phyloP scores from a whole-genome alignment of 1,140 invertebrate species.

The Eumeta japonica region DNA sequence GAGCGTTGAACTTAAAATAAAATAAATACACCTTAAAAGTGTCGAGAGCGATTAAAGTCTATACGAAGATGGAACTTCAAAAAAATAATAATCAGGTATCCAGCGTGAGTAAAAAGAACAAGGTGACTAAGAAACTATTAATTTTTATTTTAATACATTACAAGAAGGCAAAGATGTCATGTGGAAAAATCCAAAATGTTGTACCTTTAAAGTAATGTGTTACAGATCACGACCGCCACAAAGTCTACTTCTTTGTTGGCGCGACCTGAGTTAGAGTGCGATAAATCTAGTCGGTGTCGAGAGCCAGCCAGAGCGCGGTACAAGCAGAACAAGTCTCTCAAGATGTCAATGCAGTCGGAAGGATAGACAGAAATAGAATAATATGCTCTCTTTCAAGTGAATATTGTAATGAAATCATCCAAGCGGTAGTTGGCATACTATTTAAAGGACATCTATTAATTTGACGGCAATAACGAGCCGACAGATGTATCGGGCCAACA shows the following conservation, averaged over 20 bases:
- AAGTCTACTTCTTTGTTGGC: background rate
- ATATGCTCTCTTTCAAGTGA: conserved; percentile 27
- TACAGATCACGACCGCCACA: too few relatives aligned
- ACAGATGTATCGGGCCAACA: too few relatives aligned
- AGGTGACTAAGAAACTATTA: conserved; percentile 8
- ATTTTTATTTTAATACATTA: conserved; percentile 41
- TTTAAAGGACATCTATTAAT: too few relatives aligned
- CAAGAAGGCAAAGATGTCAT: conserved; percentile 21
- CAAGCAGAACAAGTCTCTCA: conserved; percentile 32
- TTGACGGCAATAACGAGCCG: too few relatives aligned
- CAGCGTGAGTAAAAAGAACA: conserved; percentile 6
- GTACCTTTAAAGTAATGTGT: too few relatives aligned
- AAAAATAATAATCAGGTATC: conserved; percentile 15
- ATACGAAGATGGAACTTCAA: conserved; percentile 12
- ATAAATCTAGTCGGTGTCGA: conserved; percentile 7
- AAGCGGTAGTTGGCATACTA: conserved; percentile 33
- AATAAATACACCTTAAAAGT: background rate
- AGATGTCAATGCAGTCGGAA: conserved; percentile 33
- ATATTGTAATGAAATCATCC: conserved; percentile 30
- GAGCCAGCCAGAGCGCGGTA: conserved; percentile 24
- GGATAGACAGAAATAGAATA: conserved; percentile 28
- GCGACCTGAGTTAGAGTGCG: background rate
- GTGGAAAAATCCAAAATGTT: background rate
- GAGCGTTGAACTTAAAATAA: conserved; percentile 13
- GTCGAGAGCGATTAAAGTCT: conserved; percentile 7